phyloP scores from a whole-genome alignment of 2,113 vertebrate genomes.

The Balaeniceps rex region DNA sequence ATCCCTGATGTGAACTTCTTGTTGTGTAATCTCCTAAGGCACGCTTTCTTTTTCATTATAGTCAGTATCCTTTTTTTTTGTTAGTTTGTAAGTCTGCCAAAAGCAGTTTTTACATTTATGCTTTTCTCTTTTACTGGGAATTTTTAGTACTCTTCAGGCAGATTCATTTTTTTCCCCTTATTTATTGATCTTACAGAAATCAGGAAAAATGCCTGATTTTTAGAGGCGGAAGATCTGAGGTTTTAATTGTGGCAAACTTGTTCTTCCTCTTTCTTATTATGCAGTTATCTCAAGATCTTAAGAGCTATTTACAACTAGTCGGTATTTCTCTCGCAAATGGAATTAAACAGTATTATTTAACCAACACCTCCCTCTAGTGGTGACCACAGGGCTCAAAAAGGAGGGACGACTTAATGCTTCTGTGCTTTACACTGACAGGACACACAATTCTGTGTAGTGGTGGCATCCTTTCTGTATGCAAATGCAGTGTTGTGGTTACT shows the following conservation, averaged over 20 bases:
- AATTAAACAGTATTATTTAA: not conserved
- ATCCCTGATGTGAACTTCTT: not conserved
- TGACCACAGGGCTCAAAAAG: not conserved
- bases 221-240: not conserved
- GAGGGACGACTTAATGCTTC: too few species aligned
- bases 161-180: not conserved
- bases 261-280: not conserved
- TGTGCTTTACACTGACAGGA: too few species aligned
- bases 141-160: not conserved
- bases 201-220: not conserved
- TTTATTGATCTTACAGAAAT: not conserved
- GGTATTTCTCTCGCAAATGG: not conserved
- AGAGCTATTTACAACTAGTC: not conserved
- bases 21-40: not conserved
- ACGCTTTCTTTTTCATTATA: not conserved
- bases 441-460: not conserved
- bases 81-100: not conserved
- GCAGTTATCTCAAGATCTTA: not conserved
- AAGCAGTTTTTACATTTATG: not conserved
- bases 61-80: not conserved
- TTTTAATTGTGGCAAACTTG: not conserved
- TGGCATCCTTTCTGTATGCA: not conserved
- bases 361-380: conserved; percentile 35
- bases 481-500: not conserved
- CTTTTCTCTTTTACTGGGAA: not conserved